Percentiles rank a stretch among this genome's conserved stretches.
Conservation (phyloP, 2,113 vertebrate genomes). For the Entelurus aequoreus region DNA sequence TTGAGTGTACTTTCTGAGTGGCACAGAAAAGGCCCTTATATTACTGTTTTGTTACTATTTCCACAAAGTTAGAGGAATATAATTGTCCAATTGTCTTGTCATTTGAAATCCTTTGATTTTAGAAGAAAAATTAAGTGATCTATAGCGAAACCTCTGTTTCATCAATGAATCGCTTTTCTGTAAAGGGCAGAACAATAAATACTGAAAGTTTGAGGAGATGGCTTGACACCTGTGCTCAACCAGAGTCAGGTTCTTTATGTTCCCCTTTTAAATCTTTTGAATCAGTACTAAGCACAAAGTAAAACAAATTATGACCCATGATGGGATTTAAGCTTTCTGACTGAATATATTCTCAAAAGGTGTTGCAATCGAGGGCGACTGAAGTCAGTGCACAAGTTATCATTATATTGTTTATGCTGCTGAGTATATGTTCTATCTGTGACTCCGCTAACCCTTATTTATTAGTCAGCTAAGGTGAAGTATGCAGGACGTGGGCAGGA, state of each 20-base stretch:
- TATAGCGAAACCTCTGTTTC: background rate
- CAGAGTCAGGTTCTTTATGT: background rate
- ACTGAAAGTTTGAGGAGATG: background rate
- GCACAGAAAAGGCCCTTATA: too few species aligned
- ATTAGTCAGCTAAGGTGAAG: slow-evolving; percentile 36
- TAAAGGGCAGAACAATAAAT: background rate
- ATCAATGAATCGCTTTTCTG: background rate
- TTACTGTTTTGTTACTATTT: too few species aligned
- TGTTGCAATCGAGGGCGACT: slow-evolving; percentile 38
- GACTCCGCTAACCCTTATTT: slow-evolving; percentile 39
- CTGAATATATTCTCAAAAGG: slow-evolving; percentile 28
- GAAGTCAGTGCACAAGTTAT: slow-evolving; percentile 45
- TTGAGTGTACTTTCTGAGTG: too few species aligned
- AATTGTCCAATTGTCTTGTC: background rate
- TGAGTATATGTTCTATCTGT: slow-evolving; percentile 19
- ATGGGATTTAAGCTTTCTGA: slow-evolving; percentile 34
- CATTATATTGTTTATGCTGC: slow-evolving; percentile 31
- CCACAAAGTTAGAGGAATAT: too few species aligned
- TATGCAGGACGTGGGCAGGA: slow-evolving; percentile 32
- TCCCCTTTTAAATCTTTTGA: background rate
- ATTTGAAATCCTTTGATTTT: background rate
- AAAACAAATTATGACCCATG: slow-evolving; percentile 15
- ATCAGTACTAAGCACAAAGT: slow-evolving; percentile 20
- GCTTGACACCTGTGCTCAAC: background rate
- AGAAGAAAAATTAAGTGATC: background rate